Evolutionary conservation across 2,113 vertebrate species (phyloP).

Genomic region (Syrmaticus mikado): DNA sequence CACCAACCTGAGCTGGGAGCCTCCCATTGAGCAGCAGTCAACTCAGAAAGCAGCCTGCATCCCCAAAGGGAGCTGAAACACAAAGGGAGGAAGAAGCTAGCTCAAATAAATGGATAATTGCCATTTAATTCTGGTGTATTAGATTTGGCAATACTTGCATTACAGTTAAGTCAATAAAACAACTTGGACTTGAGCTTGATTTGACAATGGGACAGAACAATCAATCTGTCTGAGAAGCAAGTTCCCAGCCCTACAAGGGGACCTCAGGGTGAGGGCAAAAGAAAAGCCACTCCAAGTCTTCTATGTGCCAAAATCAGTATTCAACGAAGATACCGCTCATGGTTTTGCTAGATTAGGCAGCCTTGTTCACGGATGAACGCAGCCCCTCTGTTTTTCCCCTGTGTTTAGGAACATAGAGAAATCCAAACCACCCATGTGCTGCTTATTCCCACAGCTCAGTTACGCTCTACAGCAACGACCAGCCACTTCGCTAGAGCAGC

Average conservation of each 20-base stretch:
- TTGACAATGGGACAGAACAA: neutral
- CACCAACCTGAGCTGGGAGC: neutral
- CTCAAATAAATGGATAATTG: slow-evolving; percentile 57
- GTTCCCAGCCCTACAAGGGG: neutral
- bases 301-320: neutral
- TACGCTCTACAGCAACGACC: neutral
- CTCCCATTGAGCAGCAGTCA: neutral
- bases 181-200: slow-evolving; percentile 12
- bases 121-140: slow-evolving; percentile 52
- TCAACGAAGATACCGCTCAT: neutral
- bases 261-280: neutral
- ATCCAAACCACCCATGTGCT: neutral
- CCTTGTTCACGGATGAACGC: rapidly evolving
- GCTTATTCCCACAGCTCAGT: neutral
- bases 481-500: neutral
- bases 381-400: neutral
- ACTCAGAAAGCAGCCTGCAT: neutral
- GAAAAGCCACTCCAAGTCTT: neutral
- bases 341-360: neutral
- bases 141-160: slow-evolving; percentile 51
- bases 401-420: neutral
- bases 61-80: neutral
- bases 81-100: slow-evolving; percentile 42
- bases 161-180: slow-evolving; percentile 15
- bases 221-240: slow-evolving; percentile 35